Conservation (phyloP, 2,797 vertebrate species). For the Valencia hispanica region DNA sequence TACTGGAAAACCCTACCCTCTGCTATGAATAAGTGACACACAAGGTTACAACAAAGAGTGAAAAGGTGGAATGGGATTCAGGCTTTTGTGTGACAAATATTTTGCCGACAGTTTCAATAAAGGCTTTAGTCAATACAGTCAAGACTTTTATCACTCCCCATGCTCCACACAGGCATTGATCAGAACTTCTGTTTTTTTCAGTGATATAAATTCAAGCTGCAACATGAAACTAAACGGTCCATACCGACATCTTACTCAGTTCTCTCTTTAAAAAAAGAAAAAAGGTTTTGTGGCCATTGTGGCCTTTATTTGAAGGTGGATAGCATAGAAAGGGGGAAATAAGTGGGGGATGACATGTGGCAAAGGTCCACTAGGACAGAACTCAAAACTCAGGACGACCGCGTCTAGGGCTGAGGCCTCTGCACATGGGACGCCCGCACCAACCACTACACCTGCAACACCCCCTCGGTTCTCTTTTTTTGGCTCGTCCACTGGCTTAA, state of each 20-base stretch:
- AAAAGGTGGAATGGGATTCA: conserved; percentile 1
- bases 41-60: not conserved
- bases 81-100: conserved; percentile 19
- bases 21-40: not conserved
- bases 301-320: no score
- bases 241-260: conserved; percentile 72
- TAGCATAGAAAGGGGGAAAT: no score
- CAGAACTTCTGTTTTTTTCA: conserved; percentile 54
- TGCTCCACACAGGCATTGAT: conserved; percentile 68
- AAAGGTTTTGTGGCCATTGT: no score
- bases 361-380: no score
- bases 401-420: no score
- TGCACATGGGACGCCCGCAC: no score
- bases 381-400: no score
- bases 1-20: not conserved
- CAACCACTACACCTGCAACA: no score
- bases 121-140: conserved; percentile 63
- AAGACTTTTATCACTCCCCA: conserved; percentile 72
- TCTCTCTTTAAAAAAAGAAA: no score
- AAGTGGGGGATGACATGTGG: no score
- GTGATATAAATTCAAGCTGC: conserved; percentile 75
- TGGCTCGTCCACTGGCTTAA: conserved; percentile 45
- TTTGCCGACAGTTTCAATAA: conserved; percentile 36
- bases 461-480: no score
- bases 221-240: conserved; percentile 76